These are phyloP conservation scores for Saxicola maurus DNA, from an alignment of 2,797 vertebrate species.

Conservation along the genomic window DNA sequence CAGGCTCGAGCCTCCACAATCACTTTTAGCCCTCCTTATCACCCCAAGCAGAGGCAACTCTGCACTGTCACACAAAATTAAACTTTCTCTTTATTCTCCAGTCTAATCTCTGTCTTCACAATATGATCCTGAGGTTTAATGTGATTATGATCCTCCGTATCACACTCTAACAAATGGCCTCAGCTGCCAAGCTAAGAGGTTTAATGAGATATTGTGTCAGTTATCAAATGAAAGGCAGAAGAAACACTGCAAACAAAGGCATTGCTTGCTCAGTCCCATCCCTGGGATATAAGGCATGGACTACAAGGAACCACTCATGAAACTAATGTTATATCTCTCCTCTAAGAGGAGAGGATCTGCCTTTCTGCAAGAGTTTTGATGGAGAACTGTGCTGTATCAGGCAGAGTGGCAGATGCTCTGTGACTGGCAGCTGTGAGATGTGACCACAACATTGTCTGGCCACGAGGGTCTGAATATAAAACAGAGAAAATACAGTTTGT, in stretches of 20 bases:
- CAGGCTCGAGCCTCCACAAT: background rate
- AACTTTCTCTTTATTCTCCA: constrained; percentile 20
- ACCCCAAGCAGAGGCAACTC: background rate
- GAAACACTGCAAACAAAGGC: background rate
- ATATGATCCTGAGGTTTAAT: constrained; percentile 22
- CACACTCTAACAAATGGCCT: background rate
- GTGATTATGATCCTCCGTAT: constrained; percentile 22
- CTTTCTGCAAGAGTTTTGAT: background rate
- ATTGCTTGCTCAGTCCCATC: background rate
- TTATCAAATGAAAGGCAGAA: background rate
- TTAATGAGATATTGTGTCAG: background rate
- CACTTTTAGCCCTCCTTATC: background rate
- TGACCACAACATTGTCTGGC: rapidly evolving
- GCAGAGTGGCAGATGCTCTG: rapidly evolving
- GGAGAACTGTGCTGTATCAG: background rate
- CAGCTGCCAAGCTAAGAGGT: constrained; percentile 19
- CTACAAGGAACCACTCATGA: background rate
- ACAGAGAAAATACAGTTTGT: background rate
- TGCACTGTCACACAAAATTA: constrained; percentile 16
- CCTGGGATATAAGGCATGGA: background rate
- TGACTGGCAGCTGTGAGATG: background rate
- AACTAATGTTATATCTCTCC: background rate
- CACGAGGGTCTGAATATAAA: background rate
- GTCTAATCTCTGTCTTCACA: constrained; percentile 8
- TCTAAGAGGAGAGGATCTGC: background rate